phyloP scores from a whole-genome alignment of 1,140 invertebrate species.

The Microplitis demolitor region DNA sequence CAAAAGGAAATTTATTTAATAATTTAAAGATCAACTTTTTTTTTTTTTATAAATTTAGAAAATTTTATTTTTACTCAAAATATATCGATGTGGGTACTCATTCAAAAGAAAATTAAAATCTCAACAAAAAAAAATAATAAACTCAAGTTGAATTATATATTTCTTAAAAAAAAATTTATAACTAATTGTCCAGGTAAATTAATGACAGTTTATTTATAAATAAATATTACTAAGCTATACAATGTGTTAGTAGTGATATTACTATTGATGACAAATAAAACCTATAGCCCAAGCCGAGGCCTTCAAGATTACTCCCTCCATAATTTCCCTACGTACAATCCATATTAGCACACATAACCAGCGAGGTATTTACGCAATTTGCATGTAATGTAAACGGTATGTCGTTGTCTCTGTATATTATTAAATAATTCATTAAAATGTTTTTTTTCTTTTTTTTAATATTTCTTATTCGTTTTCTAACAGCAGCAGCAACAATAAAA shows the following conservation, averaged over 20 bases:
- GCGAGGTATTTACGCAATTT: not conserved
- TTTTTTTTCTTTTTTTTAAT: not conserved
- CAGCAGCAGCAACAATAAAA: no score
- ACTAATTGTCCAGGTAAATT: no score
- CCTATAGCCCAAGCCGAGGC: not conserved
- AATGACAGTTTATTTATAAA: no score
- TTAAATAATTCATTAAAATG: not conserved
- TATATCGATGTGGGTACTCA: no score
- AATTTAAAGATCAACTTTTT: no score
- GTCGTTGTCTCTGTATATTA: not conserved
- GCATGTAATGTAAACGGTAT: not conserved
- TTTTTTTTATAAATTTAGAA: no score
- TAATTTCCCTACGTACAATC: not conserved
- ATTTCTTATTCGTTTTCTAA: not conserved
- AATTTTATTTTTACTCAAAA: no score
- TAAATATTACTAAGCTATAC: not conserved
- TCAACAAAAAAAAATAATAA: no score
- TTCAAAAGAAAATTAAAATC: no score
- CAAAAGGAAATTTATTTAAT: no score
- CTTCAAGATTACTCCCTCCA: conserved; percentile 6
- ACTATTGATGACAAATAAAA: not conserved
- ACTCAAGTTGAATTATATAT: no score
- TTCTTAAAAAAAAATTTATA: no score
- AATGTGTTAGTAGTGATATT: not conserved
- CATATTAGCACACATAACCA: not conserved